Evolutionary conservation across 2,888 invertebrate genomes (phyloP).

Genomic region (Andricus quercusramuli): DNA sequence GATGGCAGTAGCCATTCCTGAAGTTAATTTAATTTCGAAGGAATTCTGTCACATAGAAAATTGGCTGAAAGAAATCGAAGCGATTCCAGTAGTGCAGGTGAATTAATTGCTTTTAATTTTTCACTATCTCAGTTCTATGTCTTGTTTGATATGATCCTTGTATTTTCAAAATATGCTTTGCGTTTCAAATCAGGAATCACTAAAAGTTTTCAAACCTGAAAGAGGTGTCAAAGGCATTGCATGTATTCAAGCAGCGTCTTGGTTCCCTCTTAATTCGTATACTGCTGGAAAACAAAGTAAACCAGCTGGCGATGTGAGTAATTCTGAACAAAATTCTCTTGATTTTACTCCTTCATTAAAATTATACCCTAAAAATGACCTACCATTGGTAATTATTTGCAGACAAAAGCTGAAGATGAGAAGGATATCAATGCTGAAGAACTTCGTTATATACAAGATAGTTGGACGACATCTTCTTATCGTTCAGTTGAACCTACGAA

Average conservation of each 20-base stretch:
- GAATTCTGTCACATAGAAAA: slow-evolving; percentile 80
- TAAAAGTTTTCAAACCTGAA: slow-evolving; percentile 66
- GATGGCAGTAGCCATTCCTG: slow-evolving; percentile 82
- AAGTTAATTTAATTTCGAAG: slow-evolving; percentile 81
- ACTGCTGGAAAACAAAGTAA: slow-evolving; percentile 56
- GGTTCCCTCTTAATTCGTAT: slow-evolving; percentile 71
- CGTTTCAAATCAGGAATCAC: slow-evolving; percentile 62
- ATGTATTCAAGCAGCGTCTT: slow-evolving; percentile 68
- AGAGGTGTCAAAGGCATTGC: slow-evolving; percentile 68
- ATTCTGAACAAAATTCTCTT: slow-evolving; percentile 33
- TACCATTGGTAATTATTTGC: slow-evolving; percentile 47
- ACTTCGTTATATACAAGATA: slow-evolving; percentile 62
- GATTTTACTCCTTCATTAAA: neutral
- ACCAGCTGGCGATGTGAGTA: slow-evolving; percentile 55
- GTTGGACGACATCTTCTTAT: slow-evolving; percentile 65
- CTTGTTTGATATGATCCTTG: slow-evolving; percentile 44
- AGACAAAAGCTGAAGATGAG: slow-evolving; percentile 63
- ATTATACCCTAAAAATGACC: neutral
- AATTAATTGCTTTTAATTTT: slow-evolving; percentile 32
- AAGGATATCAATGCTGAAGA: slow-evolving; percentile 67
- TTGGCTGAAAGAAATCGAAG: slow-evolving; percentile 83
- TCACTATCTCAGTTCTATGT: neutral
- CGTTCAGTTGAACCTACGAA: slow-evolving; percentile 61
- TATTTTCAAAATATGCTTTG: neutral
- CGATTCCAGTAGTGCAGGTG: slow-evolving; percentile 82